Conservation (phyloP, 2,113 vertebrate species). For the Taurulus bubalis region DNA sequence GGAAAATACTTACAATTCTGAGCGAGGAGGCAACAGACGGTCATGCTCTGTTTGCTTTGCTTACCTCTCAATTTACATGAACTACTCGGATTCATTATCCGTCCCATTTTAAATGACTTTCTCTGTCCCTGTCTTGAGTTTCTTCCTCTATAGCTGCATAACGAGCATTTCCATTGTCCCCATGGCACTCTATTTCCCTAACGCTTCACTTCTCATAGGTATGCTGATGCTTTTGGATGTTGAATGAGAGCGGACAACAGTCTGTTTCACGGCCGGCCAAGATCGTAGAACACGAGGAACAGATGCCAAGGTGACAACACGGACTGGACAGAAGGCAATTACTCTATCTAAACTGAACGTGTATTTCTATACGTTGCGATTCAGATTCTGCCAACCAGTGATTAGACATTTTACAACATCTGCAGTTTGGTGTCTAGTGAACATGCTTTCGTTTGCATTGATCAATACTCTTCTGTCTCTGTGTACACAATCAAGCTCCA, state of each 20-base stretch:
- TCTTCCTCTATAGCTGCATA: background rate
- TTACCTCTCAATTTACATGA: slow-evolving; percentile 29
- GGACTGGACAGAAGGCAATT: slow-evolving; percentile 41
- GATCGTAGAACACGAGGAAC: slow-evolving; percentile 37
- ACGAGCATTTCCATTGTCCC: slow-evolving; percentile 5
- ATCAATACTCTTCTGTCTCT: slow-evolving; percentile 43
- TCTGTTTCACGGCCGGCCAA: slow-evolving; percentile 48
- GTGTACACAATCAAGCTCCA: slow-evolving; percentile 55
- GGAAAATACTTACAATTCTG: background rate
- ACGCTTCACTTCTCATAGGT: slow-evolving; percentile 15
- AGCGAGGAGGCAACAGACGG: slow-evolving; percentile 22
- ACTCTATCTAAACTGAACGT: slow-evolving; percentile 42
- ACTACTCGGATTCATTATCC: slow-evolving; percentile 19
- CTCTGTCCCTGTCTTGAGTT: background rate
- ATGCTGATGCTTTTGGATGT: background rate
- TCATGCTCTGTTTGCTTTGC: slow-evolving; percentile 36
- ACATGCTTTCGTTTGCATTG: slow-evolving; percentile 30
- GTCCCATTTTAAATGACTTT: background rate
- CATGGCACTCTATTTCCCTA: background rate
- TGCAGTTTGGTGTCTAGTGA: slow-evolving; percentile 43
- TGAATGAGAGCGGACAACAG: slow-evolving; percentile 19
- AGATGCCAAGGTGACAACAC: slow-evolving; percentile 65
- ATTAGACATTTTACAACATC: slow-evolving; percentile 61
- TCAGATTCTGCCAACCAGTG: slow-evolving; percentile 36
- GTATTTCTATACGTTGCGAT: slow-evolving; percentile 24